Base-by-base conservation (phyloP, 2,113 vertebrate species). In the Gila orcuttii region DNA sequence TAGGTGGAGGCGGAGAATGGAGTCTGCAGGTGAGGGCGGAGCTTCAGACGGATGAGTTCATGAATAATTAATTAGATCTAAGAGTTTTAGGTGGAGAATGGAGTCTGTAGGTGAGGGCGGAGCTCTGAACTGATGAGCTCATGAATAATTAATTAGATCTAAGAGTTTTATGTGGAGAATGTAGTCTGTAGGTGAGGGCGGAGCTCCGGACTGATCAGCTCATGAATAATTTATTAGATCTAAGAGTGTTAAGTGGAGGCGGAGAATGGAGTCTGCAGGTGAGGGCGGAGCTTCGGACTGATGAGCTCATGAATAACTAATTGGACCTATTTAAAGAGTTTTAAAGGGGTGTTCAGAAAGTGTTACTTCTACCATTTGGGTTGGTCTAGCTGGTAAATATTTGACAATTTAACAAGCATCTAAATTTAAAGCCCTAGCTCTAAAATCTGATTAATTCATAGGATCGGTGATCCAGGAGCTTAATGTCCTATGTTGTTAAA, bases 401-500 rank as follows among this genome's bases (percentile, higher is more conserved):
- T 57, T 78, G 33, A 55, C 6, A 31, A 25, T 12, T 52, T 31
- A 77, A 57, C 75, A 78, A 11, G 17, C 17, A 21, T 55, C 3
- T 17, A 50, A 45, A 75, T n/a, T 28, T 33, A 57, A 78, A 78
- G 1, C 71, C 8, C 50, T 78, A 52, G 25, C 50, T 36, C 31
- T 55, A 12, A 13, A 71, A 78, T 57, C 10, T 33, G 47, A 57
- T 78, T 57, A 57, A 21, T 78, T 78, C 52, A 57, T 57, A 78
- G 19, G 17, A 21, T 23, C 17, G 9, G 19, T 55, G 17, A 55
- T 55, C 25, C 19, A 36, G 75, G 50, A 57, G 13, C 74, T 77
- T 13, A 25, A 19, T 31, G n/a, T 52, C 19, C 47, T 77, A 33
- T 28, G 31, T 23, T 28, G 25, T 78, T 57, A 31, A 57, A 23